phyloP scores from a whole-genome alignment of 2,113 vertebrate genomes.

The Rhinolophus sinicus region DNA sequence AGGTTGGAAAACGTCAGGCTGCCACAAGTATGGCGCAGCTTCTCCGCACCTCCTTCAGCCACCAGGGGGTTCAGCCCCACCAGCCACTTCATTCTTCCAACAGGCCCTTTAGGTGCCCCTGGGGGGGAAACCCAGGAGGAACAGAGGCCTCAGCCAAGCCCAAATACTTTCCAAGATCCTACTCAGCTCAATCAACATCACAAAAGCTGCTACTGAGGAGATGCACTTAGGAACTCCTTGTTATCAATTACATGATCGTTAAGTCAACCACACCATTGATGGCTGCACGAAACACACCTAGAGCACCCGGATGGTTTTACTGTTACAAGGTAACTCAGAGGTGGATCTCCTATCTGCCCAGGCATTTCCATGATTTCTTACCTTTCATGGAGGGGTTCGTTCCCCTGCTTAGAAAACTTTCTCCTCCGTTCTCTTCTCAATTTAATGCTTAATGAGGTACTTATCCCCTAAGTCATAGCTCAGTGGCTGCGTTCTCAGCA shows the following conservation, averaged over 20 bases:
- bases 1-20: background rate
- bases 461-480: background rate
- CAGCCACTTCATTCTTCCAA: background rate
- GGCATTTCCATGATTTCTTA: background rate
- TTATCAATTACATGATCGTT: conserved; percentile 54
- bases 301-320: conserved; percentile 26
- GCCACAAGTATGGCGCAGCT: accelerated
- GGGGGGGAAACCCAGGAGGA: background rate
- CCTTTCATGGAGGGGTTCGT: background rate
- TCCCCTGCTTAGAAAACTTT: background rate
- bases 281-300: background rate
- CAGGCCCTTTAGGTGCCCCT: background rate
- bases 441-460: background rate
- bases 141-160: background rate
- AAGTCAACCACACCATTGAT: background rate
- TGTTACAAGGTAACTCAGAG: background rate
- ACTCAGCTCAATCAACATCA: background rate
- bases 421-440: background rate
- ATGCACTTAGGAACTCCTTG: background rate
- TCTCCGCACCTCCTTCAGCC: background rate
- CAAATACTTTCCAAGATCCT: background rate
- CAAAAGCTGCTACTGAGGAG: conserved; percentile 42
- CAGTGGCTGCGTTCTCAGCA: background rate
- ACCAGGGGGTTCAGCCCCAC: no score
- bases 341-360: background rate